Conservation (phyloP, 1,140 invertebrate species). For the Adoxophyes honmai region DNA sequence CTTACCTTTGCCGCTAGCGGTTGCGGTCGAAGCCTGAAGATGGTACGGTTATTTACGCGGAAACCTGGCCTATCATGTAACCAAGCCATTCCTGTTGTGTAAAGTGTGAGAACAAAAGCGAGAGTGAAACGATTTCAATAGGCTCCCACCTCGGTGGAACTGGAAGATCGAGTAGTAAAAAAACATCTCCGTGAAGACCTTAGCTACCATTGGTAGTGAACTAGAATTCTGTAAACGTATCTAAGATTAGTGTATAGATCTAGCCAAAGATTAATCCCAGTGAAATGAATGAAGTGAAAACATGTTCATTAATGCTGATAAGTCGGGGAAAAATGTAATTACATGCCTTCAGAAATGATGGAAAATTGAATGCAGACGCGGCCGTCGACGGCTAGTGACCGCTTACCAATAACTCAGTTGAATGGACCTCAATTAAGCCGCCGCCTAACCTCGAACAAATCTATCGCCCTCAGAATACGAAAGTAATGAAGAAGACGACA, state of each 20-base stretch:
- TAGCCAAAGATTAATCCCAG: too few species aligned
- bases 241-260: too few species aligned
- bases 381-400: slow-evolving; percentile 32
- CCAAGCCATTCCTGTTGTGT: too few species aligned
- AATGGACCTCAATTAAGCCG: slow-evolving; percentile 56
- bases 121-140: too few species aligned
- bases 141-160: too few species aligned
- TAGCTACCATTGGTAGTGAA: too few species aligned
- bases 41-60: not conserved
- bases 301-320: slow-evolving; percentile 3
- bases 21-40: slow-evolving; percentile 1
- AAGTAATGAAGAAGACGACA: slow-evolving; percentile 33
- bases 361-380: slow-evolving; percentile 30
- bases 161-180: too few species aligned
- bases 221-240: too few species aligned
- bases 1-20: slow-evolving; percentile 9
- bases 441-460: slow-evolving; percentile 42
- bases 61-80: too few species aligned
- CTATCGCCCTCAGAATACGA: slow-evolving; percentile 33
- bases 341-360: slow-evolving; percentile 19
- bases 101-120: too few species aligned
- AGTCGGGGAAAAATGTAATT: slow-evolving; percentile 26
- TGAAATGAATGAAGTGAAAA: too few species aligned
- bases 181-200: too few species aligned
- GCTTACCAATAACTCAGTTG: slow-evolving; percentile 51